phyloP scores from a whole-genome alignment of 2,797 vertebrate species.

The Euthynnus affinis region DNA sequence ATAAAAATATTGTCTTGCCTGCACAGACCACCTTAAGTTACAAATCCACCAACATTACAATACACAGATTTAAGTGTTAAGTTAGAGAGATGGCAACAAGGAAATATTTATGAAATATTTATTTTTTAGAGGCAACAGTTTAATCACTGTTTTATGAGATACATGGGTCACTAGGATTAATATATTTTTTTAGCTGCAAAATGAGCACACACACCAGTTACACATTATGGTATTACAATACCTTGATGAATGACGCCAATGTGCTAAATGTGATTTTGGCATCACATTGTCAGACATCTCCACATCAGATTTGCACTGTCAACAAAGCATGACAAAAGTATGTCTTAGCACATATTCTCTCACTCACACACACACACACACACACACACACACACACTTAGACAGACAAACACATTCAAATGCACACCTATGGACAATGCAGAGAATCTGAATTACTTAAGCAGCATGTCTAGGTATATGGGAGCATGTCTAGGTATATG shows the following conservation, averaged over 20 bases:
- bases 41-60: slow-evolving; percentile 27
- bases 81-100: not conserved
- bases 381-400: no score
- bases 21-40: not conserved
- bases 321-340: slow-evolving; percentile 6
- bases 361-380: no score
- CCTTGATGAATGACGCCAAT: not conserved
- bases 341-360: not conserved
- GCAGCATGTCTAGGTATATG: no score
- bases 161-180: slow-evolving; percentile 23
- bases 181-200: slow-evolving; percentile 26
- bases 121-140: slow-evolving; percentile 13
- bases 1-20: no score
- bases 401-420: no score
- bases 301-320: slow-evolving; percentile 12
- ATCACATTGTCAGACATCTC: not conserved
- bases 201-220: slow-evolving; percentile 11
- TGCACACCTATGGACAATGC: no score
- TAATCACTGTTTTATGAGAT: slow-evolving; percentile 18
- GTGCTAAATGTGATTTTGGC: not conserved
- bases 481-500: not conserved
- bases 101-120: slow-evolving; percentile 39
- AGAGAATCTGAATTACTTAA: no score
- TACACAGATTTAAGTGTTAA: not conserved
- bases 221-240: not conserved